A percentile compares a stretch with the other conserved stretches of the same genome.
phyloP scores from a whole-genome alignment of 1,140 invertebrate species.

The Tetramorium parvispinum region DNA sequence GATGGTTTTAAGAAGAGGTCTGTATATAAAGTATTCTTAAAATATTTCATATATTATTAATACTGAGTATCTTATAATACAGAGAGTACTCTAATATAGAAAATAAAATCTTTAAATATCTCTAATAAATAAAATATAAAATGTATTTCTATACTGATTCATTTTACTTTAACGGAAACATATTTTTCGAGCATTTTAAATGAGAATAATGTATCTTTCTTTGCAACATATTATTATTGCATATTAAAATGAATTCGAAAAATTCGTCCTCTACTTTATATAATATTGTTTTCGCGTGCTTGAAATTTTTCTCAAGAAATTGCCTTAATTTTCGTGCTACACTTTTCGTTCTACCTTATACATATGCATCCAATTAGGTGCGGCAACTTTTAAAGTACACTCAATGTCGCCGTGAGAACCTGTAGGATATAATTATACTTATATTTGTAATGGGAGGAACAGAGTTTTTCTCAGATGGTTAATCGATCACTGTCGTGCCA shows the following conservation, averaged over 20 bases:
- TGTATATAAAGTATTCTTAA: not conserved
- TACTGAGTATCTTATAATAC: not conserved
- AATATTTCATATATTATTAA: slow-evolving; percentile 4
- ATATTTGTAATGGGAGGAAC: slow-evolving; percentile 57
- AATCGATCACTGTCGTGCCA: slow-evolving; percentile 62
- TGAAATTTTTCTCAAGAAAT: not conserved
- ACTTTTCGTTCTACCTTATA: not conserved
- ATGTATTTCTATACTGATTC: not conserved
- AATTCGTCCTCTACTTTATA: not conserved
- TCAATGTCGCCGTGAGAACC: slow-evolving; percentile 8
- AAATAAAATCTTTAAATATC: not conserved
- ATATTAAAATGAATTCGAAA: not conserved
- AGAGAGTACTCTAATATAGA: not conserved
- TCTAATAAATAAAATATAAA: not conserved
- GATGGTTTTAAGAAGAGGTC: not conserved
- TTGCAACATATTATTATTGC: not conserved
- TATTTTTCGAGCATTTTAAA: not conserved
- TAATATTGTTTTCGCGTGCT: not conserved
- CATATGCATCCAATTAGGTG: slow-evolving; percentile 1
- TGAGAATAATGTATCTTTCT: not conserved
- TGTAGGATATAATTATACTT: slow-evolving; percentile 57
- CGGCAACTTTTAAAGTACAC: slow-evolving; percentile 50
- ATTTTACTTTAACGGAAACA: not conserved
- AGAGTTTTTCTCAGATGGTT: slow-evolving; percentile 27
- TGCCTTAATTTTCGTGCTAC: not conserved